A percentile compares a stretch with the other conserved stretches of the same genome.
These are phyloP conservation scores for Alectura lathami DNA, from an alignment of 2,113 vertebrate species.

Conservation along the genomic window DNA sequence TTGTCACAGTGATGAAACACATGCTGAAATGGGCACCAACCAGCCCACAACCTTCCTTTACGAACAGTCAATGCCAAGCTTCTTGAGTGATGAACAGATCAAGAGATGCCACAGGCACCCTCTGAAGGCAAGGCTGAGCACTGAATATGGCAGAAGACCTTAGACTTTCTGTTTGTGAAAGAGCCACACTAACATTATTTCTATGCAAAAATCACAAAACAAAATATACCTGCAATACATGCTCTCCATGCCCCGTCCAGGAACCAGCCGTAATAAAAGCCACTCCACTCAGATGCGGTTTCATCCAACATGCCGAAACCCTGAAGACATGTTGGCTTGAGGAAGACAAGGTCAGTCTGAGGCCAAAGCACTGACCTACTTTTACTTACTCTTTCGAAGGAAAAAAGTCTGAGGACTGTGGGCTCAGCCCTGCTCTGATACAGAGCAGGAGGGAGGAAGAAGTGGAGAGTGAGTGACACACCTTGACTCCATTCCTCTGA, in stretches of 20 bases:
- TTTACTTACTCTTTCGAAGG: neutral
- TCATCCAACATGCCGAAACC: neutral
- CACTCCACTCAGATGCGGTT: neutral
- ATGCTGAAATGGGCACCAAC: neutral
- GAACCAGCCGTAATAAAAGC: neutral
- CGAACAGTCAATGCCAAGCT: neutral
- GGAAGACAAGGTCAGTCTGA: neutral
- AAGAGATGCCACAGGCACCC: neutral
- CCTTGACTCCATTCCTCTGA: neutral
- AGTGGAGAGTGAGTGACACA: neutral
- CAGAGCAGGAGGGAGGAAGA: neutral
- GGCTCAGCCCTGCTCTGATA: neutral
- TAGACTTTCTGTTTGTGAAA: neutral
- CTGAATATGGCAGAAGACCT: neutral
- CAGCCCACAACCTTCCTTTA: neutral
- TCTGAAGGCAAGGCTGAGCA: neutral
- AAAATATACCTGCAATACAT: neutral
- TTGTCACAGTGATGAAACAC: neutral
- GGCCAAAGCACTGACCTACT: neutral
- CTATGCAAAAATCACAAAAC: neutral
- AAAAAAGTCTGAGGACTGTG: neutral
- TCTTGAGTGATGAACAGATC: neutral
- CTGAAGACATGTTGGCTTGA: neutral
- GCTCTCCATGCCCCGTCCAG: neutral
- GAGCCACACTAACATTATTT: neutral